Percentiles rank a stretch among this genome's conserved stretches.
Conservation (phyloP, 2,888 invertebrate species). For the Xestia ashworthii region DNA sequence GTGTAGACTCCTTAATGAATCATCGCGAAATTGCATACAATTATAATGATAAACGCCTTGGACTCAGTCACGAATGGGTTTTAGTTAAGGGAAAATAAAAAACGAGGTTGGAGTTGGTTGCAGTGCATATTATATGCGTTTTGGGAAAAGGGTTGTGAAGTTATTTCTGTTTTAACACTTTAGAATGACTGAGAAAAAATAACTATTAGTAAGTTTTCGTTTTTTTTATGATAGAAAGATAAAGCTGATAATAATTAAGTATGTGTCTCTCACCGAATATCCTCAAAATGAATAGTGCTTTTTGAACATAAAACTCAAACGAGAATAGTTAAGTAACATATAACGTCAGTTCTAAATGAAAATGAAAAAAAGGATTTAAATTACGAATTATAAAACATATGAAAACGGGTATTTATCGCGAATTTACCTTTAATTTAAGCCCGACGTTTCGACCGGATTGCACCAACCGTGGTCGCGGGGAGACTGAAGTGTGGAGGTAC, state of each 20-base stretch:
- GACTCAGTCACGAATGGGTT: slow-evolving; percentile 65
- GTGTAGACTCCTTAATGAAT: slow-evolving; percentile 85
- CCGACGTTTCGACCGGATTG: too few relatives aligned
- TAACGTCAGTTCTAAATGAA: neutral
- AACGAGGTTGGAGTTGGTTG: neutral
- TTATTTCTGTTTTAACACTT: neutral
- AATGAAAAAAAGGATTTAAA: neutral
- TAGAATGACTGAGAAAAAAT: neutral
- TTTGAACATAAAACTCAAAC: neutral
- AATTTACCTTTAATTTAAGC: too few relatives aligned
- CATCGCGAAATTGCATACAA: slow-evolving; percentile 81
- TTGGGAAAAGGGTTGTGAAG: neutral
- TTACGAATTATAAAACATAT: too few relatives aligned
- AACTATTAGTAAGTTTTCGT: neutral
- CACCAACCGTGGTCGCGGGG: too few relatives aligned
- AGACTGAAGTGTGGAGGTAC: too few relatives aligned
- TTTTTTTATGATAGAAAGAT: neutral
- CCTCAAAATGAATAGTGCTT: neutral
- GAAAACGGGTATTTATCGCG: too few relatives aligned
- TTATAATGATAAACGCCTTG: slow-evolving; percentile 73
- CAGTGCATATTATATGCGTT: neutral
- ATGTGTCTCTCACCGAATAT: neutral
- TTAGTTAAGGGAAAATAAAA: slow-evolving; percentile 42
- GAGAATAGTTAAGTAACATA: neutral
- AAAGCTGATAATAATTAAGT: neutral